Evolutionary conservation across 1,140 invertebrate species (phyloP).

Genomic region (Microplitis demolitor): DNA sequence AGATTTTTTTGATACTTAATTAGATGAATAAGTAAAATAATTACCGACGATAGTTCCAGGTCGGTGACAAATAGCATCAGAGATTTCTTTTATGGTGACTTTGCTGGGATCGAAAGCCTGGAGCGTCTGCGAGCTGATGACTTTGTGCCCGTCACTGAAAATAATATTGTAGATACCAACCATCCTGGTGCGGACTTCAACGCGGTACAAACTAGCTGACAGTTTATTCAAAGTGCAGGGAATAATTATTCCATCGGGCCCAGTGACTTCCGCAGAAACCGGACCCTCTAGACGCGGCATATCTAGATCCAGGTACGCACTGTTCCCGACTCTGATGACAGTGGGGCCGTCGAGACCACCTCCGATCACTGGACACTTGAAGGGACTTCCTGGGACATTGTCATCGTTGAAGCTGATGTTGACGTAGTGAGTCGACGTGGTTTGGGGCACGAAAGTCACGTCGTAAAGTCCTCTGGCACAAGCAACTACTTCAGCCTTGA

Average conservation of each 20-base stretch:
- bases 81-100: slow-evolving; percentile 78
- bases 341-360: slow-evolving; percentile 59
- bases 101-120: slow-evolving; percentile 86
- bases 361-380: slow-evolving; percentile 69
- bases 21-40: not conserved
- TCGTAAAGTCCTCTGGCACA: slow-evolving; percentile 92
- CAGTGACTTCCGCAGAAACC: slow-evolving; percentile 57
- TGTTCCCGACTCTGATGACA: slow-evolving; percentile 60
- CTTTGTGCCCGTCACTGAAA: slow-evolving; percentile 62
- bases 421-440: slow-evolving; percentile 87
- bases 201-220: slow-evolving; percentile 61
- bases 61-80: slow-evolving; percentile 81
- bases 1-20: too few species aligned
- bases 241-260: slow-evolving; percentile 66
- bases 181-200: slow-evolving; percentile 65
- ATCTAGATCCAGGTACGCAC: slow-evolving; percentile 63
- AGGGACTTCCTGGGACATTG: slow-evolving; percentile 87
- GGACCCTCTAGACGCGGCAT: slow-evolving; percentile 53
- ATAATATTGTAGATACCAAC: slow-evolving; percentile 69
- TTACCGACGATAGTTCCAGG: slow-evolving; percentile 79
- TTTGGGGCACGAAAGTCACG: slow-evolving; percentile 93
- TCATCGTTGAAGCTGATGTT: slow-evolving; percentile 98
- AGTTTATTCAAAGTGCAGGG: slow-evolving; percentile 61
- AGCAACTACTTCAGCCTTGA: slow-evolving; percentile 87
- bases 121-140: slow-evolving; percentile 70